Evolutionary conservation across 2,797 vertebrate species (phyloP), one percentile per base, ranked within the genome.

Genomic region (Yasuhikotakia modesta): DNA sequence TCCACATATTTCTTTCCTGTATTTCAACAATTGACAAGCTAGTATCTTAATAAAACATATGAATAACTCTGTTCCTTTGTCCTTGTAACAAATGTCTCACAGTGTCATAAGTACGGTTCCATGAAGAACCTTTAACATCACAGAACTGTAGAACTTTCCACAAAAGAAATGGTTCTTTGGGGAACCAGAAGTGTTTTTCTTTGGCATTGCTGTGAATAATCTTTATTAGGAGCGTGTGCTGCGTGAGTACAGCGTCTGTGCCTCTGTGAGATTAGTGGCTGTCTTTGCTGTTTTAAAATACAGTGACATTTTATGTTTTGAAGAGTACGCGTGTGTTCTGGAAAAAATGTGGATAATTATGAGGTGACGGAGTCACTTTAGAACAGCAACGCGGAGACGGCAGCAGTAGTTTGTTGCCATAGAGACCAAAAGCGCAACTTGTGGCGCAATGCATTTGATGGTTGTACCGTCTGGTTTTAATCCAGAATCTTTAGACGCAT

Each of bases 381-480:
- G 46, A 35, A 57, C 48, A 65, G 68, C 48, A 55, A 71, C 32
- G 58, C 1, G 3, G 32, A 64, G 58, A 78, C 63, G 35, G 53
- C 46, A 78, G 32, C 58, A 21, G 76, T 21, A 50, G 58, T 78
- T 55, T 65, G 76, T 78, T 78, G 48, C 76, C 68, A 78, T 78
- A 64, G 76, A 64, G 68, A 78, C 76, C 58, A 53, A 70, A 43
- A 63, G 55, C n/a, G 3, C 43, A 67, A 67, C 17, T 60, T 70
- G 57, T 70, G 76, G 45, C 24, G 43, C 55, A 50, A 50, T 64
- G 57, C 46, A 22, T 64, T 77, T 61, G 46, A 57, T 68, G 16
- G 30, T 35, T 5, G 5, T 50, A 50, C 5, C 48, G 46, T 52
- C 73, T 48, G 52, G 10, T 67, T 53, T 69, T 35, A 60, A 58